Conservation (phyloP, 37 sponge, comb jelly and placozoan species). For the Ianthella basta region DNA sequence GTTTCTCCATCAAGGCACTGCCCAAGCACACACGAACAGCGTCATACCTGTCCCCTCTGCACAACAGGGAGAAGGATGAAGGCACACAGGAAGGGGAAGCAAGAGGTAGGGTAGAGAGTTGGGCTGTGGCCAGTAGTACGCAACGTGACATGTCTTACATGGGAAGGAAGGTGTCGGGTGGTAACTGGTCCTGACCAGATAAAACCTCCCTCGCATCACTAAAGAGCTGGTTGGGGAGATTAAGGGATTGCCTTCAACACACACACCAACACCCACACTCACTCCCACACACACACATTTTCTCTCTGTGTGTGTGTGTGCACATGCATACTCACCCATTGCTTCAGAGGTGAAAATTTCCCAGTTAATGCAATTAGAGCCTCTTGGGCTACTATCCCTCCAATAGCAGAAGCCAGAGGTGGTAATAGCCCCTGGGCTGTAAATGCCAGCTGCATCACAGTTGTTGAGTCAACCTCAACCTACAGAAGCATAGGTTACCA, state of each 20-base stretch:
- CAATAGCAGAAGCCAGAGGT: constrained; percentile 78
- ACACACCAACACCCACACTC: neutral
- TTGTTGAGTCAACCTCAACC: constrained; percentile 31
- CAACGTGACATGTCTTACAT: constrained; percentile 27
- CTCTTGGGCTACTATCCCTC: constrained; percentile 94
- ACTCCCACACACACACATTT: constrained; percentile 13
- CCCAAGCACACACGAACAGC: constrained; percentile 84
- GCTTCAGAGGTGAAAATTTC: constrained; percentile 91
- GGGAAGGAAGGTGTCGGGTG: constrained; percentile 29
- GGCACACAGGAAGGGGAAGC: neutral
- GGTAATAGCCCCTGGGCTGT: constrained; percentile 67
- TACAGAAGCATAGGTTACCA: neutral
- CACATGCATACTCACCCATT: constrained; percentile 79
- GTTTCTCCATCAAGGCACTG: constrained; percentile 52
- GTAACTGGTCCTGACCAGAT: constrained; percentile 27
- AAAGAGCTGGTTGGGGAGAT: constrained; percentile 43
- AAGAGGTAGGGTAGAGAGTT: neutral
- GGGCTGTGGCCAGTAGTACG: neutral
- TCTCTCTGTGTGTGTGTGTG: constrained; percentile 26
- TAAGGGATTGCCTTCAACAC: neutral
- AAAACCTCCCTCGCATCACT: constrained; percentile 66
- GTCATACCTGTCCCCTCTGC: constrained; percentile 86
- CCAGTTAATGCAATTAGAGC: constrained; percentile 91
- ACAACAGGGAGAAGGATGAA: neutral
- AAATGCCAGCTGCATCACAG: constrained; percentile 49